Base-by-base conservation (phyloP, 1,140 invertebrate genomes). In the Cydia pomonella region DNA sequence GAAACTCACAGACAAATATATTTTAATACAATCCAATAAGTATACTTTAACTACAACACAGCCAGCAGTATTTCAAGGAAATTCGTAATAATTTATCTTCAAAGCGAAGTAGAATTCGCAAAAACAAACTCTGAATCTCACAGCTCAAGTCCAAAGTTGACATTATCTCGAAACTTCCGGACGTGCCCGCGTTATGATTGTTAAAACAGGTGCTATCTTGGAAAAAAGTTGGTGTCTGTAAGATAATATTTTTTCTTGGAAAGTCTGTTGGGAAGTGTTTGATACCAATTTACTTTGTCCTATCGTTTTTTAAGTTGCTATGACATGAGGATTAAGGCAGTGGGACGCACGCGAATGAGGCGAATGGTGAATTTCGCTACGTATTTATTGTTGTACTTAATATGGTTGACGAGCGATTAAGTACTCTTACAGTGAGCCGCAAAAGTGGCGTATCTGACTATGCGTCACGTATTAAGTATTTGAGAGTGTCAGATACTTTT, bases 91-190 rank as follows among this genome's bases (percentile, higher is more conserved):
- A 59, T n/a, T n/a, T n/a, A 59, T 59, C 18, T 59, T 2, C 21
- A 50, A 50, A 50, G 9, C 21, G 12, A 59, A 59, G 53, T 59
- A 23, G 53, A 23, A 59, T 9, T 59, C 21, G 9, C 53, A 59
- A 7, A 59, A 59, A 59, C 53, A 59, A 59, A 59, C 53, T 59
- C 53, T 18, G 47, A 18, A 50, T 50, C 47, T 59, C 50, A 59
- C 16, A 53, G n/a, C 53, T 59, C 53, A 23, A 23, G 53, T 18
- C 44, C 16, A 44, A 44, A 44, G 12, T 16, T 59, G 53, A 23
- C 53, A 59, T 59, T 69, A 69, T 69, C 29, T 69, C 5, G 13
- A 69, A 69, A 33, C 29, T 29, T 69, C 33, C 21, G 27, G 25
- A 66, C 21, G 33, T 18, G 12, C 12, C 16, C 23, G 63, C 63